phyloP scores from a whole-genome alignment of 1,140 invertebrate species.

The Rhopalosiphum padi region DNA sequence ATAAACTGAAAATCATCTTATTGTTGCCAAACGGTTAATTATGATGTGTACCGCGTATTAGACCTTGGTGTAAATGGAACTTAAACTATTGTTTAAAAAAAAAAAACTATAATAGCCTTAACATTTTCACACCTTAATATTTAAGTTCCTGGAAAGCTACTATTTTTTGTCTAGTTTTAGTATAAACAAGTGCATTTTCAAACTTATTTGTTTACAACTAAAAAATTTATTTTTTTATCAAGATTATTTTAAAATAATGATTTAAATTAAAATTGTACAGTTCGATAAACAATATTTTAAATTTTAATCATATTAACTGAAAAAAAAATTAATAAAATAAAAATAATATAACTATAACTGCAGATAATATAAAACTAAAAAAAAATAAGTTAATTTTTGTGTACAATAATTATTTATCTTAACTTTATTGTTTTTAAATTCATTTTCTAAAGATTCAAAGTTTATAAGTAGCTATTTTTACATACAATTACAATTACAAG shows the following conservation, averaged over 20 bases:
- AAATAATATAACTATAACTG: background rate
- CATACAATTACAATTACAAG: background rate
- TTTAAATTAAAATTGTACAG: background rate
- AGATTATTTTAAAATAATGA: constrained; percentile 2
- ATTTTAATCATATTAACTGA: background rate
- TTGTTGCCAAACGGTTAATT: background rate
- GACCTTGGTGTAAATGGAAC: background rate
- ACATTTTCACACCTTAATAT: constrained; percentile 12
- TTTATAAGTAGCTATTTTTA: background rate
- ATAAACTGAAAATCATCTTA: background rate
- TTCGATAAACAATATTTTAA: background rate
- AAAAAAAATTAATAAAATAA: no score
- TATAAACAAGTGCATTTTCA: background rate
- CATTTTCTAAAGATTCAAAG: background rate
- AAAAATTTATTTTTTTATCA: background rate
- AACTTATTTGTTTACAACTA: background rate
- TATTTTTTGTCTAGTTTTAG: background rate
- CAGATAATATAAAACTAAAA: background rate
- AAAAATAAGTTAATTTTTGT: background rate
- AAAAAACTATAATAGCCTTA: background rate
- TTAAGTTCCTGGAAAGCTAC: background rate
- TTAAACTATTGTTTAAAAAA: background rate
- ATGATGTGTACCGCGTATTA: background rate
- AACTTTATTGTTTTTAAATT: background rate
- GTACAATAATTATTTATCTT: background rate